These are phyloP conservation scores for Rhamnusium bicolor DNA, from an alignment of 2,888 invertebrate species.

Conservation along the genomic window DNA sequence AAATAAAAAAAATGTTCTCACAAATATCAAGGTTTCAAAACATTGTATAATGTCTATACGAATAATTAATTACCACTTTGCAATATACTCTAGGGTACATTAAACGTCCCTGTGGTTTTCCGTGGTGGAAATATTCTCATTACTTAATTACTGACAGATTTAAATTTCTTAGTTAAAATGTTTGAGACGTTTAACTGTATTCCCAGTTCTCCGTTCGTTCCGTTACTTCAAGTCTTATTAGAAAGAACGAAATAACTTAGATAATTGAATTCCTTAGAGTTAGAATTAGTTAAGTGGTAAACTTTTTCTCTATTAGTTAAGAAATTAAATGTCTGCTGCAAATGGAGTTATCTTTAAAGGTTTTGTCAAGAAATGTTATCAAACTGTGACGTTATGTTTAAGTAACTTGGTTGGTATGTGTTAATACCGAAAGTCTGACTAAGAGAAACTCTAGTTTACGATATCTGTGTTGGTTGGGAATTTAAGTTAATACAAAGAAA, in stretches of 20 bases:
- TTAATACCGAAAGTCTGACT: not conserved
- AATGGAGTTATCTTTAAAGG: not conserved
- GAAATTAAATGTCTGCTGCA: not conserved
- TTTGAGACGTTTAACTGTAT: not conserved
- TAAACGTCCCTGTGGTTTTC: not conserved
- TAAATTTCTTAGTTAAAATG: not conserved
- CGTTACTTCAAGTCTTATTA: not conserved
- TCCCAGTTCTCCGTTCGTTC: not conserved
- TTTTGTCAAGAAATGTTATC: not conserved
- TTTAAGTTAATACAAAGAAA: not conserved
- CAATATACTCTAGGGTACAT: not conserved
- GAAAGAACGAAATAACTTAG: not conserved
- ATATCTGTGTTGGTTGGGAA: not conserved
- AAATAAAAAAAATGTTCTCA: too few relatives aligned
- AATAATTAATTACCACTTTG: not conserved
- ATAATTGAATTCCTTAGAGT: slow-evolving; percentile 7
- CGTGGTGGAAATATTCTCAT: not conserved
- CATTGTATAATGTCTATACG: not conserved
- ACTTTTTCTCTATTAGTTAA: not conserved
- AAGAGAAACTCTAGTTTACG: not conserved
- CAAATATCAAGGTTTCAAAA: not conserved
- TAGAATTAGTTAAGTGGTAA: slow-evolving; percentile 10
- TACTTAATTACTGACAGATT: not conserved
- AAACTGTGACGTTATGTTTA: not conserved
- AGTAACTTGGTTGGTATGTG: not conserved